Evolutionary conservation across 2,113 vertebrate genomes (phyloP).

Genomic region (Entosphenus tridentatus): DNA sequence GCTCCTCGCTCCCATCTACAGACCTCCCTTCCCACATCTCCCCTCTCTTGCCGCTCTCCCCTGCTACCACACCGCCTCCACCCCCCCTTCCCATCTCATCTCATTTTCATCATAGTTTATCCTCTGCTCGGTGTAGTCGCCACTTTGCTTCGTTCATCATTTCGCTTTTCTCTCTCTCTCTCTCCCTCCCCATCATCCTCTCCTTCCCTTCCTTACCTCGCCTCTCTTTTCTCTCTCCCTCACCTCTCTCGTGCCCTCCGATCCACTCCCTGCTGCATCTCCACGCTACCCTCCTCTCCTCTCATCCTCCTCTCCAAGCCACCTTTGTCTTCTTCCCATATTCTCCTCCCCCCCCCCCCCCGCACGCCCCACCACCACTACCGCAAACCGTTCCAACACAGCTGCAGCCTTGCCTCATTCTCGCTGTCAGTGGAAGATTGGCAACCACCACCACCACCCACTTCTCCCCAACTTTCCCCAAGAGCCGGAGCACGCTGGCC

Average conservation of each 20-base stretch:
- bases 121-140: no score
- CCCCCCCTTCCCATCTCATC: neutral
- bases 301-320: neutral
- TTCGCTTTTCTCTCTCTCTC: neutral
- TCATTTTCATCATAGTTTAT: no score
- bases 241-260: neutral
- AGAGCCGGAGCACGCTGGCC: no score
- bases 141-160: neutral
- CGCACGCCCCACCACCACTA: no score
- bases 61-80: no score
- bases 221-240: neutral
- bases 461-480: no score
- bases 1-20: no score
- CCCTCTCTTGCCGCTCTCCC: neutral
- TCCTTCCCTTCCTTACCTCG: neutral
- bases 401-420: no score
- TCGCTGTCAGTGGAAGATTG: no score
- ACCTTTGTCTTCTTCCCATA: conserved; percentile 25
- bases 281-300: neutral
- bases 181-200: neutral
- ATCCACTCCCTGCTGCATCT: accelerated
- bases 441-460: no score
- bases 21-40: neutral
- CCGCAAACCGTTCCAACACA: no score
- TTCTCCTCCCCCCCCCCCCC: conserved; percentile 15